Evolutionary conservation across 1,140 invertebrate species (phyloP).

Genomic region (Sminthurides bifidus): DNA sequence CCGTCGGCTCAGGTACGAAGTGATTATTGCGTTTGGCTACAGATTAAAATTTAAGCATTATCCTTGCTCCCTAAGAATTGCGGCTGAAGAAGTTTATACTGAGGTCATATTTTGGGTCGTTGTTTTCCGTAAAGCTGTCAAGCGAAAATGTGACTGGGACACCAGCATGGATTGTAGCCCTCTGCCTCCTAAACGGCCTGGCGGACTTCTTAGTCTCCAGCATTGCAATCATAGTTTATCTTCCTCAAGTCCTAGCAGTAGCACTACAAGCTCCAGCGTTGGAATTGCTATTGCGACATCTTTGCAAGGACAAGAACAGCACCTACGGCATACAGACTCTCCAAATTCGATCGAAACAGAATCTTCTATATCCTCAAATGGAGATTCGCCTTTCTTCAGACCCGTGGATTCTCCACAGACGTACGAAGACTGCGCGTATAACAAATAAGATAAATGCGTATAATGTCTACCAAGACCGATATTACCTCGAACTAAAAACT

Average conservation of each 20-base stretch:
- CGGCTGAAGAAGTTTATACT: no score
- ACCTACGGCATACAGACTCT: constrained; percentile 21
- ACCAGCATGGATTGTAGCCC: constrained; percentile 29
- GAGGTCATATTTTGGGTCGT: no score
- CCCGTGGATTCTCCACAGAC: constrained; percentile 26
- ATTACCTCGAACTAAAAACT: no score
- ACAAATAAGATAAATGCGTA: neutral
- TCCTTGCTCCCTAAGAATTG: no score
- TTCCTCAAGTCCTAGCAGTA: neutral
- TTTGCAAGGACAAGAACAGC: constrained; percentile 9
- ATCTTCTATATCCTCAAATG: constrained; percentile 29
- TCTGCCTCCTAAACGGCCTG: constrained; percentile 24
- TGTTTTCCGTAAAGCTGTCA: constrained; percentile 17
- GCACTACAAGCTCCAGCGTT: neutral
- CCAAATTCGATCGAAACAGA: constrained; percentile 30
- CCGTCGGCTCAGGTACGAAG: constrained; percentile 25
- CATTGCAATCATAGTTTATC: neutral
- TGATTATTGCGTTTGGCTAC: no score
- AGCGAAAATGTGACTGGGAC: constrained; percentile 31
- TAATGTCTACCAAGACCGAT: no score
- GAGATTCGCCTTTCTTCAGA: constrained; percentile 26
- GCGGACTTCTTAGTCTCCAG: constrained; percentile 21
- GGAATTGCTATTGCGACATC: neutral
- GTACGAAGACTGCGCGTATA: constrained; percentile 25
- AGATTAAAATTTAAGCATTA: no score